Base-by-base conservation (phyloP, 2,797 vertebrate species). In the Agapornis canus region DNA sequence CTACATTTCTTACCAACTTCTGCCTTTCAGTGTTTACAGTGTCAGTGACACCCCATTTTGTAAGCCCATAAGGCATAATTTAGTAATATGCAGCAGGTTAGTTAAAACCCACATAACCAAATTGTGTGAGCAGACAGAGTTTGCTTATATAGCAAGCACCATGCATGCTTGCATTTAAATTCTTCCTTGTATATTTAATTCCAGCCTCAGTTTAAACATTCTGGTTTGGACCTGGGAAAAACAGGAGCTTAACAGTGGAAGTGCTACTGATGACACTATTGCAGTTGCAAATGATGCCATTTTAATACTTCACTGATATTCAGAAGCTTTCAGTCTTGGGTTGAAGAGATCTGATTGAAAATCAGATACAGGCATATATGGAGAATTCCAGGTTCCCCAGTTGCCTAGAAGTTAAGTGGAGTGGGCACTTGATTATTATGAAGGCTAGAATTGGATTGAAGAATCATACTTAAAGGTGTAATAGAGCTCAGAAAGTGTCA, bases 391-490 rank as follows among this genome's bases (percentile, higher is more conserved):
- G 96, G 93, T 97, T 97, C 93, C 86, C 85, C 85, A 82, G 96
- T 92, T 97, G 89, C 96, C 96, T 97, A 96, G 95, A 97, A 98
- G 97, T 97, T 98, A 97, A 97, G 96, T 98, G 97, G 97, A 98
- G 98, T 97, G 97, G 97, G 97, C 97, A 98, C 98, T 98, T 98
- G 98, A 98, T 98, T 98, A 98, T 98, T 98, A 98, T 94, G 96
- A 98, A 98, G 97, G 96, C 96, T 98, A 93, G 97, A 97, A 97
- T 96, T 97, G 97, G 97, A 98, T 98, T 98, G 98, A 97, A 98
- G 97, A 97, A 97, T 97, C 97, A 97, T 93, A 97, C 98, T 98
- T 97, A 89, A 91, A 98, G 96, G 97, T 98, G 97, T 97, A 98
- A 97, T 97, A 94, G 96, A 97, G 98, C 97, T 97, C 93, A 97